Base-by-base conservation (phyloP, 2,888 invertebrate genomes). In the Tillus elongatus region DNA sequence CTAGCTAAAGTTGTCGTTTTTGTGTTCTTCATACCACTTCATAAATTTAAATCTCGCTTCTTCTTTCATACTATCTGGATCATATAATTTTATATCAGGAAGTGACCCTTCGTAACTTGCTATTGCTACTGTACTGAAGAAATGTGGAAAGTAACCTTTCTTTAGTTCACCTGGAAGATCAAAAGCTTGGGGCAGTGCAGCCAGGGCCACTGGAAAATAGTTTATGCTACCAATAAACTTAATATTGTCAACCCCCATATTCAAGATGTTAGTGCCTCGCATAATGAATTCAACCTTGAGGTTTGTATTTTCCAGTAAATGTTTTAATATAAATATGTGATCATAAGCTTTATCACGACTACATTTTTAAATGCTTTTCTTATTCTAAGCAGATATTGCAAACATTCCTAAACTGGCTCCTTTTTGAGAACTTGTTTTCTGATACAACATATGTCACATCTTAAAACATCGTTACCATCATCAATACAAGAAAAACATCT, bases 61-160 rank as follows among this genome's bases (percentile, higher is more conserved):
- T 19, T 6, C 6, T n/a, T 19, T 19, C 24, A 19, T 19, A 8
- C 24, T 19, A n/a, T 19, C 24, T 19, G 24, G 24, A 19, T n/a
- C 24, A n/a, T 19, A 19, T 8, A 19, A 19, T n/a, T 6, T 8
- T 6, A n/a, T 8, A 19, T 19, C 24, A 19, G 24, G 24, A 8
- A 19, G 6, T 8, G 24, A n/a, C n/a, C 24, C 24, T 19, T 8
- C 24, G n/a, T 19, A 19, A 19, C n/a, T 8, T 19, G 6, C n/a
- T 8, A 8, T 19, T 6, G 24, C 24, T 19, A 6, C n/a, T 19
- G 24, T 19, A n/a, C n/a, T 19, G 24, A 19, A 19, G 24, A 19
- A 19, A 19, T 19, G 24, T 19, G 24, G 24, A 19, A 19, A 19
- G n/a, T 19, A 19, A 19, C 24, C 24, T 19, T 19, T 19, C n/a